Conservation (phyloP, 1,140 invertebrate species). For the Papilio helenus region DNA sequence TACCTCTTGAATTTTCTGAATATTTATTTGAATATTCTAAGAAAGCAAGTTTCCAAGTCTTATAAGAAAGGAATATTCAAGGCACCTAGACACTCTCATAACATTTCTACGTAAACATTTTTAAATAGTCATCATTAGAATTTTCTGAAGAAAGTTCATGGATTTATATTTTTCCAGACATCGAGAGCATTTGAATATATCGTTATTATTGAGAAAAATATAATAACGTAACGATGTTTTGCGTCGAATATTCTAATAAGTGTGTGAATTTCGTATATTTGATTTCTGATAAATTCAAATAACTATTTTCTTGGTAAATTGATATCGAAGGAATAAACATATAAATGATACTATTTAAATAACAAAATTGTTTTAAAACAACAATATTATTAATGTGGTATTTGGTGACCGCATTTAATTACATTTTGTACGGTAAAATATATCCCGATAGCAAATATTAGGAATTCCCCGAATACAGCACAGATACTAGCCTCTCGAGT, state of each 20-base stretch:
- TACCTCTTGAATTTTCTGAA: background rate
- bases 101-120: conserved; percentile 6
- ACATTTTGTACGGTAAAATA: too few relatives aligned
- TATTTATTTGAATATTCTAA: background rate
- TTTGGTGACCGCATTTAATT: too few relatives aligned
- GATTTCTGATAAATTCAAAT: too few relatives aligned
- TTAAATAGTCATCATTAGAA: background rate
- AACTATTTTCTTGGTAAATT: too few relatives aligned
- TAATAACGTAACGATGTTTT: background rate
- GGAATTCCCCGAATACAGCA: background rate
- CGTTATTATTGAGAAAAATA: background rate
- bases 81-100: background rate
- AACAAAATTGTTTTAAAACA: too few relatives aligned
- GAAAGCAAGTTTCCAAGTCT: background rate
- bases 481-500: background rate
- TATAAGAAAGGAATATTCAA: background rate
- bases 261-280: too few relatives aligned
- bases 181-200: background rate
- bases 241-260: too few relatives aligned
- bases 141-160: background rate
- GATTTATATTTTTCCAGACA: background rate
- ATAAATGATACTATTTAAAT: too few relatives aligned
- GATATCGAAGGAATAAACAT: too few relatives aligned
- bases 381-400: too few relatives aligned
- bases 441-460: too few relatives aligned